Base-by-base conservation (phyloP, 2,888 invertebrate species). In the Meganola albula region DNA sequence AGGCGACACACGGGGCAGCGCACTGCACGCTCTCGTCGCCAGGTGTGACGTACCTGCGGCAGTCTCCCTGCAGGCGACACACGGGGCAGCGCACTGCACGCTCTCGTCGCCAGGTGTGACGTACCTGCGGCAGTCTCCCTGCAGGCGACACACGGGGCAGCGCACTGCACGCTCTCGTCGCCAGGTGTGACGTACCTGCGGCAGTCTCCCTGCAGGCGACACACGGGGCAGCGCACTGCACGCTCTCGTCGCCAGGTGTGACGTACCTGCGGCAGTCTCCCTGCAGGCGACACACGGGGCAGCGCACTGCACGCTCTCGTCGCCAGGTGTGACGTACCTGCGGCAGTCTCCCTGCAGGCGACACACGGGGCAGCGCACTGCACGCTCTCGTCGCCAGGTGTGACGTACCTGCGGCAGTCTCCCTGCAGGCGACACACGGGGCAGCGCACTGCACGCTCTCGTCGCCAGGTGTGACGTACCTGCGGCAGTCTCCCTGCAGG, bases 351-450 rank as follows among this genome's bases (percentile, higher is more conserved):
- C n/a, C n/a, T 37, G 91, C 91, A 66, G 93, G 30, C 99, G 93
- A 74, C 99, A 99, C 35, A 99, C 98, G 0, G 99, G 99, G 72
- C 99, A 99, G 35, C 97, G 96, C 53, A 95, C 95, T 73, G 98
- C 98, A 10, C 95, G 93, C 98, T 99, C 99, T 73, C 99, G 94
- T n/a, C 51, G 95, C 92, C 28, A 99, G 86, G n/a, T n/a, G n/a
- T n/a, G n/a, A n/a, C n/a, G n/a, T n/a, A n/a, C n/a, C n/a, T n/a
- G n/a, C n/a, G n/a, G 77, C 99, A 99, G 63, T 92, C 92, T 6
- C 97, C 93, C 80, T 99, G 99, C 83, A 99, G 99, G n/a, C n/a
- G 1, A 97, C 93, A 80, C 99, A 20, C 20, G 8, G 3, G 20
- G 99, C 80, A 99, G 99, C 98, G 98, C 49, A 99, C 50, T 50